Base-by-base conservation (phyloP, 1,140 invertebrate genomes). In the Plectrocnemia conspersa region DNA sequence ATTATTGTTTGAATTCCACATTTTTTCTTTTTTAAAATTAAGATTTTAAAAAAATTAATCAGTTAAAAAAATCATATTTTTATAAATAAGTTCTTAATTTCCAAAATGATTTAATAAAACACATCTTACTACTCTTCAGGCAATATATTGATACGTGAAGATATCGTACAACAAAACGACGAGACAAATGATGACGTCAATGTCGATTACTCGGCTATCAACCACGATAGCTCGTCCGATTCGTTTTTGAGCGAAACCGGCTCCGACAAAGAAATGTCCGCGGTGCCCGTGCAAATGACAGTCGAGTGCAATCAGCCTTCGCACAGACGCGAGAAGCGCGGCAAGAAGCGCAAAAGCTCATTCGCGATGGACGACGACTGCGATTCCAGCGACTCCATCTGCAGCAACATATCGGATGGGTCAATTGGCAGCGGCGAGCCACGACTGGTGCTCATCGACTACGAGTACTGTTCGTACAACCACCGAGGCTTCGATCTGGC, bases 391-490 rank as follows among this genome's bases (percentile, higher is more conserved):
- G 72, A 74, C 53, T 68, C 67, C 1, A 59, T 72, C 0, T 53
- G 59, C 9, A 73, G 68, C 16, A 62, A 66, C 2, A 65, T 68
- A 5, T 71, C 71, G 0, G 82, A 79, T 53, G 50, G 40, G 9
- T 60, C 58, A 3, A 33, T 59, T 22, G 38, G 23, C 38, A 76
- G 72, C 1, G 69, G 70, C 5, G 80, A 81, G 55, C 75, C 79
- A n/a, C 79, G 82, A 62, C 67, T 92, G 22, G 84, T 87, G 10
- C 77, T 93, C 19, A 92, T 93, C 65, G 93, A 97, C 68, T 96
- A 91, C 71, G 93, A 97, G 72, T 97, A 95, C 67, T 92, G 91
- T 68, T 88, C 90, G 0, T 95, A 95, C 71, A 95, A 94, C 68
- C 91, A 93, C 68, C 74, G 94, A 56, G 92, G 88, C 1, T 98